These are phyloP conservation scores for Zophobas morio DNA, from an alignment of 1,140 invertebrate genomes.

Conservation along the genomic window DNA sequence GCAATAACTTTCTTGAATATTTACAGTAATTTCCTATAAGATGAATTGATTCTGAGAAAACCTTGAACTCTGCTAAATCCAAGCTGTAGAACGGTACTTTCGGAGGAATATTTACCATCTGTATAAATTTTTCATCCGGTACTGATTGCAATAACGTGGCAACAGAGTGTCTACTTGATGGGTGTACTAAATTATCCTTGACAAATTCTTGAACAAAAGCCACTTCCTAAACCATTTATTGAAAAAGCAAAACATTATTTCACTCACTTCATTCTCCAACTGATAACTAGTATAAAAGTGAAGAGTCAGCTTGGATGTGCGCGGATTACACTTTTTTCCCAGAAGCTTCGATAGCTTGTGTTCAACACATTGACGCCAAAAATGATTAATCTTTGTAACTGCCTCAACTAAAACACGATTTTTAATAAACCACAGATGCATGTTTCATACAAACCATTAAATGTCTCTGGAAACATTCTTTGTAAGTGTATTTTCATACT, in stretches of 20 bases:
- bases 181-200: neutral
- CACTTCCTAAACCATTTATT: slow-evolving; percentile 4
- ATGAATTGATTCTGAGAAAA: slow-evolving; percentile 12
- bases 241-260: neutral
- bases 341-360: neutral
- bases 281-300: slow-evolving; percentile 19
- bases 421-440: neutral
- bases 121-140: neutral
- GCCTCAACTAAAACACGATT: neutral
- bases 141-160: neutral
- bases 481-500: slow-evolving; percentile 33
- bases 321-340: neutral
- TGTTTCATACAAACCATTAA: slow-evolving; percentile 8
- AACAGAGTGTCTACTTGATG: slow-evolving; percentile 15
- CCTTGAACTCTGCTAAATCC: neutral
- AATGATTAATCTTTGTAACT: slow-evolving; percentile 16
- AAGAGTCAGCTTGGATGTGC: neutral
- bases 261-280: slow-evolving; percentile 23
- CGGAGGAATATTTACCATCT: neutral
- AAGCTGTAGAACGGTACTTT: neutral
- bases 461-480: neutral
- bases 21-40: slow-evolving; percentile 19
- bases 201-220: neutral
- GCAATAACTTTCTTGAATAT: slow-evolving; percentile 18
- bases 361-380: neutral